These are phyloP conservation scores for Osedax fenrisi DNA, from an alignment of 2,888 invertebrate species.

Conservation along the genomic window DNA sequence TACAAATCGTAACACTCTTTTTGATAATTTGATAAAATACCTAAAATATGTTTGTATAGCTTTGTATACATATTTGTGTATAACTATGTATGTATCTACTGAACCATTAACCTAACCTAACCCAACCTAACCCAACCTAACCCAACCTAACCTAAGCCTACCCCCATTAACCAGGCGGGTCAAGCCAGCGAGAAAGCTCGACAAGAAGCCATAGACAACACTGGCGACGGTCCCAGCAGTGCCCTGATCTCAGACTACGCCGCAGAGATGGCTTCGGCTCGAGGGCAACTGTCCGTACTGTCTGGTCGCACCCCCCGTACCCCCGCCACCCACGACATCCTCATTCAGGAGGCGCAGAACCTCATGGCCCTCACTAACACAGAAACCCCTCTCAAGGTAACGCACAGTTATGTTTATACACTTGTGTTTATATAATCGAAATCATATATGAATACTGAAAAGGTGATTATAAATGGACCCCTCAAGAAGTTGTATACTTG, in stretches of 20 bases:
- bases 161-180: constrained; percentile 52
- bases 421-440: too few relatives aligned
- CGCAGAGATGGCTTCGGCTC: constrained; percentile 52
- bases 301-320: constrained; percentile 68
- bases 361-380: constrained; percentile 94
- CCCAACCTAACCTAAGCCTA: background rate
- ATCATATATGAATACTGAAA: too few relatives aligned
- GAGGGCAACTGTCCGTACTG: constrained; percentile 38
- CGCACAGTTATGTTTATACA: too few relatives aligned
- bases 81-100: too few relatives aligned
- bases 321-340: constrained; percentile 64
- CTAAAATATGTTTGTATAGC: too few relatives aligned
- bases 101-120: too few relatives aligned
- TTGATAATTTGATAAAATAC: too few relatives aligned
- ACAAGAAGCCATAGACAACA: constrained; percentile 71
- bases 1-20: too few relatives aligned
- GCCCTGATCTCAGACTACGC: constrained; percentile 81
- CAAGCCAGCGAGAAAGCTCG: constrained; percentile 54
- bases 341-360: constrained; percentile 84
- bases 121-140: too few relatives aligned
- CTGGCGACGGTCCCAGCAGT: constrained; percentile 62
- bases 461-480: too few relatives aligned
- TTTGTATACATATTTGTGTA: too few relatives aligned
- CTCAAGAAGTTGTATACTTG: too few relatives aligned
- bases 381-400: constrained; percentile 76